These are phyloP conservation scores for Megaustenia siamemsis DNA, from an alignment of 2,888 invertebrate genomes.

Conservation along the genomic window DNA sequence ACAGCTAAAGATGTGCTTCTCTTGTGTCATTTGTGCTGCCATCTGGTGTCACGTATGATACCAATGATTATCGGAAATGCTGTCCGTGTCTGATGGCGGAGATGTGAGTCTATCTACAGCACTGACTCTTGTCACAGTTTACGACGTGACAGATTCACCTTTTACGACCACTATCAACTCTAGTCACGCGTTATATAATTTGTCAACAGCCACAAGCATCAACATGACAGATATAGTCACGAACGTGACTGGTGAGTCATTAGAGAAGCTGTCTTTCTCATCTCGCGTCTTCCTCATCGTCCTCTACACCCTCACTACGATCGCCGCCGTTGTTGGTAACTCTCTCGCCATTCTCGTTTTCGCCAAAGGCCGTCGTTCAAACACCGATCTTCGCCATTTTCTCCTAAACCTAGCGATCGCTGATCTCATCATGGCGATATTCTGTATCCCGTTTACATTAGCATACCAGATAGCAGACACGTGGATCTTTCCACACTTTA, in stretches of 20 bases:
- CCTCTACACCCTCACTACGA: slow-evolving; percentile 81
- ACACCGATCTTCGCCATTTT: slow-evolving; percentile 82
- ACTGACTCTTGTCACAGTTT: not conserved
- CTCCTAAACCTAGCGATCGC: slow-evolving; percentile 91
- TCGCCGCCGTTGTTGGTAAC: slow-evolving; percentile 81
- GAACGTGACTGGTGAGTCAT: slow-evolving; percentile 5
- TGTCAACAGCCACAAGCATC: not conserved
- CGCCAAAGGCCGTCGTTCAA: slow-evolving; percentile 76
- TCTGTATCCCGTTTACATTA: slow-evolving; percentile 93
- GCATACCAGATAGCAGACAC: slow-evolving; percentile 79
- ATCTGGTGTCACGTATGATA: too few relatives aligned
- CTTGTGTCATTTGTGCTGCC: too few relatives aligned
- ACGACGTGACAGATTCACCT: not conserved
- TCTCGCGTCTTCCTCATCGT: slow-evolving; percentile 71
- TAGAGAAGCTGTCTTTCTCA: slow-evolving; percentile 56
- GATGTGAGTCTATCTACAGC: not conserved
- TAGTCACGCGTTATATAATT: not conserved
- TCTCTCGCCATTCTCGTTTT: slow-evolving; percentile 81
- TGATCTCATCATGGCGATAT: slow-evolving; percentile 92
- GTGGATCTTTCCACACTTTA: slow-evolving; percentile 81
- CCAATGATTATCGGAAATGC: too few relatives aligned
- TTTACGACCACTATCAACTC: not conserved
- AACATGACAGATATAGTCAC: not conserved
- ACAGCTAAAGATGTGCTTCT: too few relatives aligned
- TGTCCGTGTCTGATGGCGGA: not conserved